These are phyloP conservation scores for Acipenser transmontanus DNA, from an alignment of 2,797 vertebrate species.

Conservation along the genomic window DNA sequence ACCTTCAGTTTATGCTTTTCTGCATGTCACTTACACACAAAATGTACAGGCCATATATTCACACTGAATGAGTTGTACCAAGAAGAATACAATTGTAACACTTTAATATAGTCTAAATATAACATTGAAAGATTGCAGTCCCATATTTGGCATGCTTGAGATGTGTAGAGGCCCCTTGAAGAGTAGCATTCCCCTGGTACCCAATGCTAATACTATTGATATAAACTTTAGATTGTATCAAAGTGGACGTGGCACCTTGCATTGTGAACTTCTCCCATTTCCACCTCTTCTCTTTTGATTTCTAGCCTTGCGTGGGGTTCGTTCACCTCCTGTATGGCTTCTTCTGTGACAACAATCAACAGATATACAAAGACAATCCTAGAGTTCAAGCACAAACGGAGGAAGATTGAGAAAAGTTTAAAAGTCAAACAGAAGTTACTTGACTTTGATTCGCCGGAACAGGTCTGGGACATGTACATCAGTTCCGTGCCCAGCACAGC, in stretches of 20 bases:
- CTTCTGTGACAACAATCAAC: conserved; percentile 79
- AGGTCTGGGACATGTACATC: conserved; percentile 80
- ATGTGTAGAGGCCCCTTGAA: too few species aligned
- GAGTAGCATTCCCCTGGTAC: too few species aligned
- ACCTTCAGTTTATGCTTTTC: too few species aligned
- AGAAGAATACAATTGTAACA: too few species aligned
- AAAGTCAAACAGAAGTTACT: conserved; percentile 73
- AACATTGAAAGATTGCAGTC: too few species aligned
- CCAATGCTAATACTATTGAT: too few species aligned
- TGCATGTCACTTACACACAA: too few species aligned
- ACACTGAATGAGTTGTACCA: too few species aligned
- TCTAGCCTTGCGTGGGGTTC: conserved; percentile 83
- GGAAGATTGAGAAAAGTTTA: conserved; percentile 78
- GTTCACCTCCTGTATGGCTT: conserved; percentile 85
- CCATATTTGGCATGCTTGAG: too few species aligned
- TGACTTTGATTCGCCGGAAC: conserved; percentile 66
- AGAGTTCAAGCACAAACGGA: conserved; percentile 82
- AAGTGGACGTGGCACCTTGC: background rate
- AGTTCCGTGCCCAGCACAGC: conserved; percentile 68
- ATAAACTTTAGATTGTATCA: too few species aligned
- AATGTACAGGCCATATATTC: too few species aligned
- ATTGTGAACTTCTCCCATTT: background rate
- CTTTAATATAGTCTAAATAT: too few species aligned
- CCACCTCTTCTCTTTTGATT: conserved; percentile 25
- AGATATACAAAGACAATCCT: conserved; percentile 80